phyloP scores from a whole-genome alignment of 2,888 invertebrate species.

The Clanis bilineata region DNA sequence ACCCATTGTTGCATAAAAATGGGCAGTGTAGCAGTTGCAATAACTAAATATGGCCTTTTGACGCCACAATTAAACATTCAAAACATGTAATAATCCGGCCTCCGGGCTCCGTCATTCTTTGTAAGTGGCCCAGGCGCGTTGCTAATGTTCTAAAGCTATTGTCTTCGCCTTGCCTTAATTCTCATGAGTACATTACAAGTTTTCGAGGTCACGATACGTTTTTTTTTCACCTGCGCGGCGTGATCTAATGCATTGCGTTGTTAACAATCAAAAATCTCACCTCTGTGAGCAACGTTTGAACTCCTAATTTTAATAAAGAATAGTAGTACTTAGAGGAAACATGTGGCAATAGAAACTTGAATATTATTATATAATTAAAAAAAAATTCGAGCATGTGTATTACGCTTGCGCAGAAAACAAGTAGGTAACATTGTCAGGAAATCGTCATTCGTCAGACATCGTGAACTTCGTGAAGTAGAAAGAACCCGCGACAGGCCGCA shows the following conservation, averaged over 20 bases:
- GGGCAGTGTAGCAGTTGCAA: too few relatives aligned
- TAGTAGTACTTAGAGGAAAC: constrained; percentile 8
- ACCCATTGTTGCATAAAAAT: too few relatives aligned
- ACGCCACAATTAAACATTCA: neutral
- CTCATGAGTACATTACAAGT: constrained; percentile 70
- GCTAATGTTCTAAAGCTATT: constrained; percentile 43
- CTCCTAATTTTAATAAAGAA: constrained; percentile 18
- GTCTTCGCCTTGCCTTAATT: constrained; percentile 64
- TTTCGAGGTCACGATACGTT: constrained; percentile 68
- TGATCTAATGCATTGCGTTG: constrained; percentile 63
- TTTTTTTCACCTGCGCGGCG: constrained; percentile 69
- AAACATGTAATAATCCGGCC: constrained; percentile 1
- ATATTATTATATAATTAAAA: constrained; percentile 32
- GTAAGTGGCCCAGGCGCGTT: neutral
- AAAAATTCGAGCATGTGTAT: constrained; percentile 50
- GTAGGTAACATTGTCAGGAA: constrained; percentile 37
- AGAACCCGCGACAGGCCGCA: constrained; percentile 34
- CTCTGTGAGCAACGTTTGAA: constrained; percentile 23
- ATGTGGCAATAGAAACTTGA: neutral
- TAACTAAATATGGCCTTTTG: neutral
- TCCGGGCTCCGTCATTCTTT: too few relatives aligned
- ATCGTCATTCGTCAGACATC: constrained; percentile 21
- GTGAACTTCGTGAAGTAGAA: constrained; percentile 43
- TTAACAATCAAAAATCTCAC: constrained; percentile 47
- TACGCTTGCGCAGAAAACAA: too few relatives aligned